A percentile compares a stretch with the other conserved stretches of the same genome.
These are phyloP conservation scores for Peribatodes rhomboidaria DNA, from an alignment of 2,888 invertebrate genomes.

Conservation along the genomic window DNA sequence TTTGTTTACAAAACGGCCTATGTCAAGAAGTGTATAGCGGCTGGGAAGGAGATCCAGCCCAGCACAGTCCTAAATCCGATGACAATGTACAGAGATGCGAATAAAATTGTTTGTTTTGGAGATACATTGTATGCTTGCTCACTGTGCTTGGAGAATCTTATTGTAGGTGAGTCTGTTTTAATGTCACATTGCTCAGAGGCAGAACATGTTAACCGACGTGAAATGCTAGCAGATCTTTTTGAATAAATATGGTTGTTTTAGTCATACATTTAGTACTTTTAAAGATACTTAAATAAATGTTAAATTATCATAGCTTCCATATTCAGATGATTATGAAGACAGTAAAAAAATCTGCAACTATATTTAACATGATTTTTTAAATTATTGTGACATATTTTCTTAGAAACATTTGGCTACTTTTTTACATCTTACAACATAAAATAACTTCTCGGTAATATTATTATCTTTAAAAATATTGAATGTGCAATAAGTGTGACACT, in stretches of 20 bases:
- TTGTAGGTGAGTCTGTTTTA: slow-evolving; percentile 75
- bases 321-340: no score
- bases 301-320: background rate
- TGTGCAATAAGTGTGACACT: no score
- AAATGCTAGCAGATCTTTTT: slow-evolving; percentile 65
- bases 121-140: slow-evolving; percentile 79
- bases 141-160: slow-evolving; percentile 76
- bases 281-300: background rate
- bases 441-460: no score
- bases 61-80: slow-evolving; percentile 79
- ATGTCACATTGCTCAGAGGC: slow-evolving; percentile 73
- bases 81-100: slow-evolving; percentile 80
- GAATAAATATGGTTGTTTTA: slow-evolving; percentile 38
- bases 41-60: slow-evolving; percentile 77
- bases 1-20: slow-evolving; percentile 80
- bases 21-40: slow-evolving; percentile 75
- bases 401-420: background rate
- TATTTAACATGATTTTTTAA: no score
- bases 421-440: no score
- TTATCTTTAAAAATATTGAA: no score
- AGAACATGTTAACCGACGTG: slow-evolving; percentile 66
- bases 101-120: slow-evolving; percentile 82
- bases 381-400: no score
- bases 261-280: background rate
- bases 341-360: no score